A percentile compares a stretch with the other conserved stretches of the same genome.
phyloP scores from a whole-genome alignment of 2,113 vertebrate species.

The Crotalus helleri region DNA sequence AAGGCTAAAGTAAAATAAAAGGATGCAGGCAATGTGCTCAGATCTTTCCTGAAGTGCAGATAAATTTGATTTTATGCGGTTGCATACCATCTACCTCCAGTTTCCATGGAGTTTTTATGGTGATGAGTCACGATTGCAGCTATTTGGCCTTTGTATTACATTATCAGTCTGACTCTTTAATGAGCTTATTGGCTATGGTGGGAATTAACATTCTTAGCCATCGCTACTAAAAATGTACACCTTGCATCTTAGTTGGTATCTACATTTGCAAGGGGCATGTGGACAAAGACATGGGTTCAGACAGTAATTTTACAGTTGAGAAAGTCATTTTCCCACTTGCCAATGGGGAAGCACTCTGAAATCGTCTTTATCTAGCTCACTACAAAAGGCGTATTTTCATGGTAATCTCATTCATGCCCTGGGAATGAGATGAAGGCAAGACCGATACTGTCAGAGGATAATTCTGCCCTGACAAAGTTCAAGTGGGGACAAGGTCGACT shows the following conservation, averaged over 20 bases:
- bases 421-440: not conserved
- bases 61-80: slow-evolving; percentile 6
- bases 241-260: not conserved
- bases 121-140: not conserved
- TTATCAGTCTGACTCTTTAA: not conserved
- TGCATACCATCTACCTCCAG: not conserved
- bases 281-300: not conserved
- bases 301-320: not conserved
- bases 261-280: not conserved
- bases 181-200: not conserved
- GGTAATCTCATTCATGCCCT: not conserved
- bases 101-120: accelerated
- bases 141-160: not conserved
- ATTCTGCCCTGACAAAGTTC: not conserved
- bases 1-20: slow-evolving; percentile 40
- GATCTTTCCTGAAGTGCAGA: slow-evolving; percentile 27
- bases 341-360: not conserved
- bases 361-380: not conserved
- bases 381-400: not conserved
- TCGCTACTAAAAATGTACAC: not conserved
- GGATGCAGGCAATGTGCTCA: not conserved
- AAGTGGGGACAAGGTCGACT: not conserved
- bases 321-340: not conserved
- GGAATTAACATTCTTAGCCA: not conserved
- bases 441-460: not conserved